Percentiles rank a stretch among this genome's conserved stretches.
Conservation (phyloP, 2,888 invertebrate species). For the Andricus quercusramuli region DNA sequence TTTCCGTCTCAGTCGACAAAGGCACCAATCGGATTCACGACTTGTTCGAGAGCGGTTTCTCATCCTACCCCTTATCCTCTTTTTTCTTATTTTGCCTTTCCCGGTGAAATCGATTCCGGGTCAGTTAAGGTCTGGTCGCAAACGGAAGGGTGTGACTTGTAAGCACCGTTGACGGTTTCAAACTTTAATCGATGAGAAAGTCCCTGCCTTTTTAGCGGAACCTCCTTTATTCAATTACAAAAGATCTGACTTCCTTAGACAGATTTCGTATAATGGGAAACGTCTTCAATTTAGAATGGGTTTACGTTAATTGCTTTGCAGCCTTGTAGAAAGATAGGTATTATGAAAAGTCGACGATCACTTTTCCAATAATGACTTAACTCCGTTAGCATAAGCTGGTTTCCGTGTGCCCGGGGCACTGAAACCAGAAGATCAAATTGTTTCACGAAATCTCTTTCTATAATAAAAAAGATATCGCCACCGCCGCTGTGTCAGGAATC, state of each 20-base stretch:
- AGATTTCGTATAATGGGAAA: neutral
- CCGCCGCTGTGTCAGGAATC: too few species aligned
- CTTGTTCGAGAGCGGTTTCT: constrained; percentile 40
- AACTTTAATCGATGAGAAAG: constrained; percentile 29
- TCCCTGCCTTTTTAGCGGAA: neutral
- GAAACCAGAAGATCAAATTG: too few species aligned
- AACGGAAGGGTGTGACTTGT: constrained; percentile 39
- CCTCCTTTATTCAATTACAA: constrained; percentile 34
- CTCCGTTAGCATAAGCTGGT: neutral
- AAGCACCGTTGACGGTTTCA: constrained; percentile 38
- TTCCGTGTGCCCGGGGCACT: neutral
- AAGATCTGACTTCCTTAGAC: neutral
- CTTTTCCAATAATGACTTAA: neutral
- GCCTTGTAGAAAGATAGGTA: neutral
- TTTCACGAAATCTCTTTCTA: too few species aligned
- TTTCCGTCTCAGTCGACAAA: constrained; percentile 33
- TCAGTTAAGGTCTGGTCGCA: constrained; percentile 27
- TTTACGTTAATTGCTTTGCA: neutral
- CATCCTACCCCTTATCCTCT: constrained; percentile 14
- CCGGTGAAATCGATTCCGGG: constrained; percentile 38
- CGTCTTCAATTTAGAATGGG: neutral
- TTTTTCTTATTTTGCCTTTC: constrained; percentile 24
- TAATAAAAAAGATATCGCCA: too few species aligned
- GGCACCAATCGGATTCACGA: constrained; percentile 36
- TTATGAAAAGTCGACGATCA: neutral